Evolutionary conservation across 2,113 vertebrate genomes (phyloP), one percentile per base, ranked within the genome.

Genomic region (Cyanoderma ruficeps): DNA sequence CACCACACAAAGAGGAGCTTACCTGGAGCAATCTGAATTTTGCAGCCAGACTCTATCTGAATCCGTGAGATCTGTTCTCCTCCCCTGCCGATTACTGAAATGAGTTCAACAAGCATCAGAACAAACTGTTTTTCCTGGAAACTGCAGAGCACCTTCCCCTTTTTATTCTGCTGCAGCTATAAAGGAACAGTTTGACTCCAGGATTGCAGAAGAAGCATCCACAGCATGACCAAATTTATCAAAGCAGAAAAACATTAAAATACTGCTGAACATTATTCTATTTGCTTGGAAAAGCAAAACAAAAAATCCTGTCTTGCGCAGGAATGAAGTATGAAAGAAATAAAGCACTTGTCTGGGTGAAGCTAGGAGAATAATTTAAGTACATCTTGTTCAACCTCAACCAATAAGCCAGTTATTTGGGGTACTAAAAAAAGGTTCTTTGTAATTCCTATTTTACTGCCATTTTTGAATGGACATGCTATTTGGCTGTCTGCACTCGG

Each of bases 21-120:
- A 99, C 99, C 99, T 97, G 99, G 98, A 89, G 99, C 99, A 94
- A 99, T 99, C 96, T 99, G 99, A 97, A 99, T 99, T 98, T 99
- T 99, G 97, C 99, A 99, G 96, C 99, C 99, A n/a, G 99, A 99
- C 95, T 99, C 99, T 96, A 99, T 97, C 96, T 99, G 99, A 98
- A 99, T 99, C 98, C 99, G 98, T 91, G 99, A 99, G 96, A 99
- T 99, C 98, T 99, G 99, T 71, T 99, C 99, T 63, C 99, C 99
- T 95, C 99, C 99, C 96, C 99, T 99, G 97, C 99, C 99, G 86
- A 99, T 99, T 97, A 99, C 99, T 99, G 95, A 90, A 98, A 97
- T 64, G 85, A 79, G 96, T 88, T 52, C 93, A 96, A 97, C 81
- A 95, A 90, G 60, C n/a, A 39, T 98, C 92, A 98, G 96, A 95